A percentile compares a stretch with the other conserved stretches of the same genome.
These are phyloP conservation scores for Boleophthalmus pectinirostris DNA, from an alignment of 2,113 vertebrate genomes.

Conservation along the genomic window DNA sequence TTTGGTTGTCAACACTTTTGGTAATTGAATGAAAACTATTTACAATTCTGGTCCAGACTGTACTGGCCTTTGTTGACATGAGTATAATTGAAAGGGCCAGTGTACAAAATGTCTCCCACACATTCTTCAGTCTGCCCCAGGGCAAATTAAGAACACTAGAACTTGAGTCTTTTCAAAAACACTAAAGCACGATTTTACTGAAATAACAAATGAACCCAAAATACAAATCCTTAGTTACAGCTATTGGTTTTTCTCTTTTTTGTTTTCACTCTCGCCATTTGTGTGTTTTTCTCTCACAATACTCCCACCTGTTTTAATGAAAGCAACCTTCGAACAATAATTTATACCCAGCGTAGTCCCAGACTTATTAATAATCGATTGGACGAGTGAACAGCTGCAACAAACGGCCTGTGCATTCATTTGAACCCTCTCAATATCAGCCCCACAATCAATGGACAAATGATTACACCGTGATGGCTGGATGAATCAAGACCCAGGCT, in stretches of 20 bases:
- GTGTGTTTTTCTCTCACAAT: background rate
- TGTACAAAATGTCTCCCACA: background rate
- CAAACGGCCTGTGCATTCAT: conserved; percentile 31
- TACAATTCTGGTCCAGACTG: background rate
- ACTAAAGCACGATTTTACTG: background rate
- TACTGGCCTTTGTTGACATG: background rate
- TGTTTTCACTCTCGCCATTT: background rate
- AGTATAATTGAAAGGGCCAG: background rate
- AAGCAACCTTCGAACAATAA: conserved; percentile 15
- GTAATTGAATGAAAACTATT: background rate
- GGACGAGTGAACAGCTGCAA: conserved; percentile 16
- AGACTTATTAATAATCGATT: conserved; percentile 33
- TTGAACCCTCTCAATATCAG: conserved; percentile 30
- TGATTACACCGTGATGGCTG: conserved; percentile 38
- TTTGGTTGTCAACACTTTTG: background rate
- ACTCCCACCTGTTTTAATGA: conserved; percentile 18
- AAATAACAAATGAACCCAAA: background rate
- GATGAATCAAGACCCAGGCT: conserved; percentile 17
- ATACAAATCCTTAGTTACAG: background rate
- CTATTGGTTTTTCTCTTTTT: background rate
- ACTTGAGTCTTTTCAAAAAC: too few species aligned
- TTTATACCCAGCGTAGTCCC: conserved; percentile 25
- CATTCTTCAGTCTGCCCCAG: background rate
- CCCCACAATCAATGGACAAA: conserved; percentile 40
- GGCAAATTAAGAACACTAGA: background rate